These are phyloP conservation scores for Mythimna lalbum DNA, from an alignment of 2,888 invertebrate genomes.

Conservation along the genomic window DNA sequence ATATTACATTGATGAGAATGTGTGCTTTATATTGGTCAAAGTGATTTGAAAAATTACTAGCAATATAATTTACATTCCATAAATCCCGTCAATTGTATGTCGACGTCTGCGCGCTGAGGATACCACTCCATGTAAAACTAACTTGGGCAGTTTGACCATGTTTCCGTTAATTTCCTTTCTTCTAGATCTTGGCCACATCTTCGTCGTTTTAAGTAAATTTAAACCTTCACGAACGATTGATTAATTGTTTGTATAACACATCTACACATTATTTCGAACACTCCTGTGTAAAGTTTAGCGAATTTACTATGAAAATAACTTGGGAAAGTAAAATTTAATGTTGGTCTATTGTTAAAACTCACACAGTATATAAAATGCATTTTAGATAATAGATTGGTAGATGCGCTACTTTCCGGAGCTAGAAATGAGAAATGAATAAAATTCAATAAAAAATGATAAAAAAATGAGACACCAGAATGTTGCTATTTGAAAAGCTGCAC, in stretches of 20 bases:
- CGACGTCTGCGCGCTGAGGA: conserved; percentile 35
- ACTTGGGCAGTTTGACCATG: conserved; percentile 57
- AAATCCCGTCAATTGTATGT: conserved; percentile 49
- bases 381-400: conserved; percentile 89
- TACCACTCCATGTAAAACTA: conserved; percentile 61
- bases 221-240: conserved; percentile 49
- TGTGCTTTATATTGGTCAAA: conserved; percentile 68
- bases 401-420: conserved; percentile 89
- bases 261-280: conserved; percentile 68
- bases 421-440: conserved; percentile 77
- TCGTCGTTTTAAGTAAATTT: conserved; percentile 53
- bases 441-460: conserved; percentile 75
- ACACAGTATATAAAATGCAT: conserved; percentile 79
- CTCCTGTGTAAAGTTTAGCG: conserved; percentile 76
- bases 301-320: conserved; percentile 73
- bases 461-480: conserved; percentile 78
- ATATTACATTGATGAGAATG: conserved; percentile 68
- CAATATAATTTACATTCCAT: conserved; percentile 71
- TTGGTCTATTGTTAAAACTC: conserved; percentile 75
- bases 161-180: conserved; percentile 32
- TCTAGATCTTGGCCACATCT: conserved; percentile 25
- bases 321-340: conserved; percentile 71
- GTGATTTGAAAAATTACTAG: conserved; percentile 61
- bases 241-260: conserved; percentile 53
- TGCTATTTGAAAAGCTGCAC: conserved; percentile 91